Evolutionary conservation across 2,888 invertebrate genomes (phyloP), one percentile per base, ranked within the genome.

Genomic region (Xylota sylvarum): DNA sequence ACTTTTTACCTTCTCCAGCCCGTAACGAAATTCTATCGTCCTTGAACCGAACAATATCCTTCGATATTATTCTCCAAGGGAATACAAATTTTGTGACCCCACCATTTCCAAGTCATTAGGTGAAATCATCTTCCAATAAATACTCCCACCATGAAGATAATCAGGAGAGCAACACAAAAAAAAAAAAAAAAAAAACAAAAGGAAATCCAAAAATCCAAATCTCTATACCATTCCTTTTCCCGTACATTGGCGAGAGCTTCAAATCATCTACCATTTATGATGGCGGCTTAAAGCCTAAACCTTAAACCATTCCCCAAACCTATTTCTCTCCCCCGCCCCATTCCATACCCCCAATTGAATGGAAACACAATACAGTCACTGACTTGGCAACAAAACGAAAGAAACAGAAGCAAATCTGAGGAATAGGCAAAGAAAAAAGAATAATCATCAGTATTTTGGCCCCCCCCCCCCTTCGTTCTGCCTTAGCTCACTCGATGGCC

Each of bases 241-340:
- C 56, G 48, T 19, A 10, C 35, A 35, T 35, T 9, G 35, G 1
- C 2, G 35, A 48, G n/a, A 23, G 14, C 9, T 65, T 62, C 70
- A 70, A 85, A 85, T 85, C 74, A 84, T 84, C 74, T 60, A 55
- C 73, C 78, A 79, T 84, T 84, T 84, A 79, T 84, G 79, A 80
- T 81, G 81, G 55, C 72, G 56, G 76, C 72, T 72, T 58, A 58
- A 58, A 40, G 69, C 74, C 35, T 64, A 52, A 69, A 69, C 23
- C 55, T 48, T n/a, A 58, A 58, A 58, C 30, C 58, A 30, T 46
- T 30, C n/a, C 64, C 35, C 46, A 60, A 55, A 46, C 58, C 60
- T 12, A 27, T 37, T 58, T 56, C 17, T n/a, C 40, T 9, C 30
- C 7, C 17, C 48, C 27, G 23, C 32, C 12, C 35, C 62, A 27